Evolutionary conservation across 2,888 invertebrate genomes (phyloP), one percentile per base, ranked within the genome.

Genomic region (Patella depressa): DNA sequence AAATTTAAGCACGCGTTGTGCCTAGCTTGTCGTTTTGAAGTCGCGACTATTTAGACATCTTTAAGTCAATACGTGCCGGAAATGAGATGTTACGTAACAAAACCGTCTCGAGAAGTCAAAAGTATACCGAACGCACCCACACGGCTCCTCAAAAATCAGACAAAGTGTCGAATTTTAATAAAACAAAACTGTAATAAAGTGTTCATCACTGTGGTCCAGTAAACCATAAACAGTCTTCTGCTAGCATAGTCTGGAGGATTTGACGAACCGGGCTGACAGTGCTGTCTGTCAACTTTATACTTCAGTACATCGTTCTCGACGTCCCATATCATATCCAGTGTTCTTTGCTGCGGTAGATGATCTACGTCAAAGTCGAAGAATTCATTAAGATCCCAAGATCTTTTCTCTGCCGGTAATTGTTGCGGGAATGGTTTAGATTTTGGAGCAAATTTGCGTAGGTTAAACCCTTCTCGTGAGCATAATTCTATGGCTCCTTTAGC

Each of bases 281-380:
- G 24, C 24, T 24, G 24, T 24, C 1, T 24, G 17, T 72, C 53
- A 11, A 81, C 75, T 12, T 65, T 45, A 72, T 81, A 81, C 12
- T 73, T n/a, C 53, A 85, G 78, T 14, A 53, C 53, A 73, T 85
- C 85, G 14, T 34, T n/a, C n/a, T 78, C 74, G 24, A 81, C 69
- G 65, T 78, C 72, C 85, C 85, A 86, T 12, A 11, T 24, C 17
- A 86, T 69, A n/a, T 85, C 85, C 17, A 86, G 77, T 17, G 78
- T 77, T 54, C 81, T 75, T 19, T 80, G 78, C 9, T 71, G 15
- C 7, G 79, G 78, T 17, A 75, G 53, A 54, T 73, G 73, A 72
- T 78, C 79, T 54, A 65, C 57, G 2, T 77, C 53, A 59, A 79
- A 79, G 14, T 76, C 57, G 55, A 17, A 71, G 53, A 70, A 45